These are phyloP conservation scores for Agrochola lota DNA, from an alignment of 2,888 invertebrate species.

Conservation along the genomic window DNA sequence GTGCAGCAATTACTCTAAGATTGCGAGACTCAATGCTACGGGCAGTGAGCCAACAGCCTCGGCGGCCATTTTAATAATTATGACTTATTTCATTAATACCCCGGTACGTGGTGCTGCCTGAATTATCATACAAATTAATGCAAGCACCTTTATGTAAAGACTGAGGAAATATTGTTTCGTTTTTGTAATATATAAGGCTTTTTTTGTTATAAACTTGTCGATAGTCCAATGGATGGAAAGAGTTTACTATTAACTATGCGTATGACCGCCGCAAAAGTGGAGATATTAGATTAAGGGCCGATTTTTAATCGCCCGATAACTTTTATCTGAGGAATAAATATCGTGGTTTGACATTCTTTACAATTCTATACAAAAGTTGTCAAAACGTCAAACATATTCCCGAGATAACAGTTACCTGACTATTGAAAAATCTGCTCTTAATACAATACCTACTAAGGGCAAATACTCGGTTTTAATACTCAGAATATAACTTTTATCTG, in stretches of 20 bases:
- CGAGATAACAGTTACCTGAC: no score
- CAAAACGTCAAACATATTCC: no score
- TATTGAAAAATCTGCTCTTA: no score
- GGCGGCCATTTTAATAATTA: slow-evolving; percentile 82
- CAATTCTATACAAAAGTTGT: no score
- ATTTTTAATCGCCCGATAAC: no score
- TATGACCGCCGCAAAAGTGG: not conserved
- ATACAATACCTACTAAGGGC: no score
- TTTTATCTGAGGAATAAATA: no score
- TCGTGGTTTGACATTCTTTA: no score
- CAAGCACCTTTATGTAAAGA: slow-evolving; percentile 59
- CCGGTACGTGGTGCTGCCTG: slow-evolving; percentile 60
- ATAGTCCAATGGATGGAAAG: not conserved
- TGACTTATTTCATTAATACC: slow-evolving; percentile 80
- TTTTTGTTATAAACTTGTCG: not conserved
- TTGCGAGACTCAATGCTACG: slow-evolving; percentile 79
- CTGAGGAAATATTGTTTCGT: slow-evolving; percentile 28
- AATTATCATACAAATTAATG: slow-evolving; percentile 66
- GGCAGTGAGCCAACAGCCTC: slow-evolving; percentile 83
- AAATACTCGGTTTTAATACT: no score
- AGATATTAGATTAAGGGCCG: no score
- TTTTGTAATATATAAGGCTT: slow-evolving; percentile 21
- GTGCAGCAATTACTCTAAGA: slow-evolving; percentile 84
- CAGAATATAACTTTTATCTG: no score
- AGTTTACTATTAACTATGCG: no score